Percentiles rank a stretch among this genome's conserved stretches.
phyloP scores from a whole-genome alignment of 2,797 vertebrate genomes.

The Apogon hyalosoma region DNA sequence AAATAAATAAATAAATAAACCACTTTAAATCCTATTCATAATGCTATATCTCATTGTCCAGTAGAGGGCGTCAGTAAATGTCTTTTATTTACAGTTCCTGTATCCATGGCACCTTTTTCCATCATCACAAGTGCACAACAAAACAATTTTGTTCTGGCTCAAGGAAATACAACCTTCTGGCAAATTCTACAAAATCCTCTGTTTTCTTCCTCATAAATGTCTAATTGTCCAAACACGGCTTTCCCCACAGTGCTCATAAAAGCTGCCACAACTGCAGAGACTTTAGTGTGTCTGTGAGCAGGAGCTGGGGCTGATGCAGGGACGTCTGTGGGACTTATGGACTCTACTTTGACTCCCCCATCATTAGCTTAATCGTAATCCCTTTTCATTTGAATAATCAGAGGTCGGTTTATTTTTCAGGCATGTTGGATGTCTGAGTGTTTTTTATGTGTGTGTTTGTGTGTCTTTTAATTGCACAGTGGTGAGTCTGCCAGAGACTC shows the following conservation, averaged over 20 bases:
- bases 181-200: neutral
- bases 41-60: conserved; percentile 29
- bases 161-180: conserved; percentile 1
- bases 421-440: neutral
- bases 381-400: conserved; percentile 5
- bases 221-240: neutral
- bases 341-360: neutral
- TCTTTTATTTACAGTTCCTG: conserved; percentile 1
- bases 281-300: conserved; percentile 19
- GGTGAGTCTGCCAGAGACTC: conserved; percentile 12
- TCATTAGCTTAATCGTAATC: conserved; percentile 30
- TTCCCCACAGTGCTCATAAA: conserved; percentile 8
- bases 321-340: neutral
- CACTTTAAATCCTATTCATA: too few species aligned
- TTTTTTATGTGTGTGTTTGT: conserved; percentile 11
- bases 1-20: too few species aligned
- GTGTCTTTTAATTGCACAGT: conserved; percentile 10
- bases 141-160: neutral
- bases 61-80: conserved; percentile 28
- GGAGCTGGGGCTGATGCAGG: conserved; percentile 11
- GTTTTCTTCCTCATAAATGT: conserved; percentile 3
- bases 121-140: neutral
- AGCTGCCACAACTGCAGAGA: neutral
- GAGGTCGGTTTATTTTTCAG: conserved; percentile 2
- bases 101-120: neutral